Percentiles rank a stretch among this genome's conserved stretches.
These are phyloP conservation scores for Micromussa lordhowensis DNA, from an alignment of 92 coral and sea anemone species.

Conservation along the genomic window DNA sequence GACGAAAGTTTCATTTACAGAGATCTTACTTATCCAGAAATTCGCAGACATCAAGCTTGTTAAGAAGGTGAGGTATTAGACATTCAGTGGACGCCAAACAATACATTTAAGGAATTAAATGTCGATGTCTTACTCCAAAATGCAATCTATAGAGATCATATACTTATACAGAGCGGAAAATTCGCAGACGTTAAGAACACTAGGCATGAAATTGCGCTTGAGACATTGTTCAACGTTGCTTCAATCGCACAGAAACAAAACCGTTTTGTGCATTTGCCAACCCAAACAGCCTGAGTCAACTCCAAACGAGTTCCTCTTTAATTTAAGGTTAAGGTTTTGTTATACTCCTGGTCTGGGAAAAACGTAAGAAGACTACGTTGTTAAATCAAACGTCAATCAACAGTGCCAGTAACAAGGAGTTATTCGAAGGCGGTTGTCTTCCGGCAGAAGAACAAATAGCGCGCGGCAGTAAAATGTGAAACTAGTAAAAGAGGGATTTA, in stretches of 20 bases:
- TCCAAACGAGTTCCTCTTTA: neutral
- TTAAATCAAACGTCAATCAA: neutral
- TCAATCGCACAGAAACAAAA: neutral
- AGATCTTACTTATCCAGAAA: neutral
- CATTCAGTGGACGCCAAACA: too few relatives aligned
- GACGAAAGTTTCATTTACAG: neutral
- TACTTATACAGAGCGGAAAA: neutral
- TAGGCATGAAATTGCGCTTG: neutral
- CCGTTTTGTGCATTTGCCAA: neutral
- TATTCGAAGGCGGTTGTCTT: neutral
- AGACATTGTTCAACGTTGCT: neutral
- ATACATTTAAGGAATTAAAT: too few relatives aligned
- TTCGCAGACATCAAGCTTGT: neutral
- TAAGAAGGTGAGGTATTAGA: too few relatives aligned
- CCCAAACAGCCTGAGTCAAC: neutral
- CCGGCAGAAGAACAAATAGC: neutral
- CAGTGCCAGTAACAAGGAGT: neutral
- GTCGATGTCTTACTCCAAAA: too few relatives aligned
- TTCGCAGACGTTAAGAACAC: neutral
- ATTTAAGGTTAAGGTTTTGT: neutral
- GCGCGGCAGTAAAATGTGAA: neutral
- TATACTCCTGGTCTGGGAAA: neutral
- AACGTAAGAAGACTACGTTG: neutral
- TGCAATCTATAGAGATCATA: neutral
- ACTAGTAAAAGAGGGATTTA: neutral